Conservation (phyloP, 2,888 invertebrate species). For the Himalopsyche anomala region DNA sequence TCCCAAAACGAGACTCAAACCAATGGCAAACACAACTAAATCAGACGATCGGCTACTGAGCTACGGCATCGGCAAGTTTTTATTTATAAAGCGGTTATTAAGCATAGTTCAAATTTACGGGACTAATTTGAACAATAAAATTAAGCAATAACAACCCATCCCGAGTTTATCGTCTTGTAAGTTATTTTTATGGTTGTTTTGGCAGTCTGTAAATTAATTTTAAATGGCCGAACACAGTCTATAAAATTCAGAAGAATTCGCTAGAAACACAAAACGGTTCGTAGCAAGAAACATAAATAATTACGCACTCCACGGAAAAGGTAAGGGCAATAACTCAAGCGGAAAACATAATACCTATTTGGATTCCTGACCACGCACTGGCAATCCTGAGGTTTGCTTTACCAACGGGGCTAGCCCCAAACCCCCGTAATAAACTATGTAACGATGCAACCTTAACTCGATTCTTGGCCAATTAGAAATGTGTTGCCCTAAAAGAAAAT, state of each 20-base stretch:
- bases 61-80: no score
- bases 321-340: slow-evolving; percentile 41
- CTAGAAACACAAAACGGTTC: not conserved
- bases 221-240: not conserved
- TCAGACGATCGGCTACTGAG: no score
- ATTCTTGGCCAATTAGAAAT: not conserved
- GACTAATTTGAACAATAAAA: not conserved
- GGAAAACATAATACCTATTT: slow-evolving; percentile 46
- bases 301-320: slow-evolving; percentile 46
- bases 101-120: no score
- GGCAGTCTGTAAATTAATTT: slow-evolving; percentile 6
- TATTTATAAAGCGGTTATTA: no score
- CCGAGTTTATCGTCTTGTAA: not conserved
- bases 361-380: slow-evolving; percentile 46
- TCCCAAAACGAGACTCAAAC: no score
- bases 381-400: slow-evolving; percentile 40
- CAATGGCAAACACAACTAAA: no score
- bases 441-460: not conserved
- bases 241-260: not conserved
- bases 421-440: not conserved
- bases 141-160: not conserved
- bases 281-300: not conserved
- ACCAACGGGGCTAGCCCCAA: slow-evolving; percentile 42
- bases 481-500: not conserved
- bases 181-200: slow-evolving; percentile 4